phyloP scores from a whole-genome alignment of 2,113 vertebrate species.

The Recurvirostra avosetta region DNA sequence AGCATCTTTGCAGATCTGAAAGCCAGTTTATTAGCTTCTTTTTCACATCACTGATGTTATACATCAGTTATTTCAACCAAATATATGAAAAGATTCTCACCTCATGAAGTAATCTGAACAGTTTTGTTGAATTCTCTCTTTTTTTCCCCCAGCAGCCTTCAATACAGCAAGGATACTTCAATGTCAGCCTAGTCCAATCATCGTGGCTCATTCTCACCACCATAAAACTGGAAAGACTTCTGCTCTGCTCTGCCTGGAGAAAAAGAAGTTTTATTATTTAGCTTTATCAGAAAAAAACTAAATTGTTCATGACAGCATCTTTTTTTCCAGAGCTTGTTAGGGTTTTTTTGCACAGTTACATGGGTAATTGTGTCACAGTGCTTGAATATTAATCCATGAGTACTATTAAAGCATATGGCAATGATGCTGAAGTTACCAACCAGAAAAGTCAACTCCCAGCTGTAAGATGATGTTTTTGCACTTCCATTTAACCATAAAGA shows the following conservation, averaged over 20 bases:
- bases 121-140: neutral
- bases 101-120: neutral
- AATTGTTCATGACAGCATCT: neutral
- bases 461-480: neutral
- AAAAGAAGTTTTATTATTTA: neutral
- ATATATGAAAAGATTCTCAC: neutral
- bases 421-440: neutral
- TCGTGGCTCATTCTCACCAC: neutral
- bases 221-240: neutral
- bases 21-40: neutral
- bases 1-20: neutral
- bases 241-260: neutral
- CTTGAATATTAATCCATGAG: neutral
- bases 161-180: neutral
- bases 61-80: neutral
- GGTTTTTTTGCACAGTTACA: neutral
- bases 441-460: neutral
- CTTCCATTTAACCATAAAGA: neutral
- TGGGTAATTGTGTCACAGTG: accelerated
- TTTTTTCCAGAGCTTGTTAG: neutral
- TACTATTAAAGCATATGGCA: neutral
- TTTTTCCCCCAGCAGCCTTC: neutral
- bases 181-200: neutral
- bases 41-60: neutral
- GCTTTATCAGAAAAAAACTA: neutral